These are phyloP conservation scores for Medauroidea extradentata DNA, from an alignment of 1,140 invertebrate species.

Conservation along the genomic window DNA sequence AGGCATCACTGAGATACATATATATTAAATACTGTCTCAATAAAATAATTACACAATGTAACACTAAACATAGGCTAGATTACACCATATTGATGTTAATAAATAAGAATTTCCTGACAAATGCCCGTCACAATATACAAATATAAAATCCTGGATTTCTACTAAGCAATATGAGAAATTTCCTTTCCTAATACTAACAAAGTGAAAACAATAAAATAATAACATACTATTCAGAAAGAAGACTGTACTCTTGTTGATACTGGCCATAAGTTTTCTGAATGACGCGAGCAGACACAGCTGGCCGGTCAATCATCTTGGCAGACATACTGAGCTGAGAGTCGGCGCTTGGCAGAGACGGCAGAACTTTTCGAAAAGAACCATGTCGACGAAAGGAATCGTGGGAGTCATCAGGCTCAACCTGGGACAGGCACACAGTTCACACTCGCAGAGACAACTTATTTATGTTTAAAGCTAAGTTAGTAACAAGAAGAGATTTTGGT, in stretches of 20 bases:
- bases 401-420: conserved; percentile 3
- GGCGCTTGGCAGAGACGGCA: conserved; percentile 47
- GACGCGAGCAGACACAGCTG: conserved; percentile 38
- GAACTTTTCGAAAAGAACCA: conserved; percentile 48
- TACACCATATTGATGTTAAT: no score
- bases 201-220: background rate
- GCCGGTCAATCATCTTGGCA: conserved; percentile 51
- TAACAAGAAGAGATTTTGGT: no score
- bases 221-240: conserved; percentile 74
- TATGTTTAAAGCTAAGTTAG: no score
- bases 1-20: no score
- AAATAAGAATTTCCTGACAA: no score
- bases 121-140: no score
- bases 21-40: no score
- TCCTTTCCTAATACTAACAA: background rate
- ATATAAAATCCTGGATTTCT: no score
- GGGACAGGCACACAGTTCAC: background rate
- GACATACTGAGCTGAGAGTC: conserved; percentile 52
- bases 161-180: background rate
- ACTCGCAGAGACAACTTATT: no score
- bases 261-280: conserved; percentile 47
- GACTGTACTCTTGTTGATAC: conserved; percentile 68
- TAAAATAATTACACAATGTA: no score
- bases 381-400: conserved; percentile 28
- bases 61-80: no score